phyloP scores from a whole-genome alignment of 2,113 vertebrate genomes.

The Dendrocopos noguchii region DNA sequence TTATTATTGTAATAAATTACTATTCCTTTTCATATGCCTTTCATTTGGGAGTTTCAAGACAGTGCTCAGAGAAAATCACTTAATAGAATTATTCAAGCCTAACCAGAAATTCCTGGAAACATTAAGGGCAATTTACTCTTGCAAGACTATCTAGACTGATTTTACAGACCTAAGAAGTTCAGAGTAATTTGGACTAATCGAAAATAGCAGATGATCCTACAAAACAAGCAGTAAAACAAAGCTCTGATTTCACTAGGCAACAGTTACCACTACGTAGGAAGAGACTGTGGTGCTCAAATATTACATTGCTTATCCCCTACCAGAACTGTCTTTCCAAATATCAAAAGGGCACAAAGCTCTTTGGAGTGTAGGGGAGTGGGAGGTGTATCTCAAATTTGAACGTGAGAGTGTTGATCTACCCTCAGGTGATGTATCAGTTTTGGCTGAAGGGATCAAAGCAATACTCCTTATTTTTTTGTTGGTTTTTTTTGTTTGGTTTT shows the following conservation, averaged over 20 bases:
- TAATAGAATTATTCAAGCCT: not conserved
- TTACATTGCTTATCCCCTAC: not conserved
- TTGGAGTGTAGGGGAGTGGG: not conserved
- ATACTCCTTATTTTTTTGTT: not conserved
- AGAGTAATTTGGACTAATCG: not conserved
- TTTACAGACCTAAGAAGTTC: conserved; percentile 4
- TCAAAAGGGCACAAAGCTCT: not conserved
- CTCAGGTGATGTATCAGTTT: not conserved
- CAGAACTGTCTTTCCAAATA: not conserved
- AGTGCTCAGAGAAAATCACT: not conserved
- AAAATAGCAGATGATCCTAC: not conserved
- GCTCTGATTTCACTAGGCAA: not conserved
- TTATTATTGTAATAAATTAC: not conserved
- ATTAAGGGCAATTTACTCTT: not conserved
- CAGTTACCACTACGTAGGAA: not conserved
- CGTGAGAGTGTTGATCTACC: not conserved
- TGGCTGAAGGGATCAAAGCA: conserved; percentile 4
- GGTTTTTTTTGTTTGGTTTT: not conserved
- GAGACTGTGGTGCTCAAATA: not conserved
- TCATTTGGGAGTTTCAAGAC: not conserved
- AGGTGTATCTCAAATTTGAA: not conserved
- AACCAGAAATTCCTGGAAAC: conserved; percentile 6
- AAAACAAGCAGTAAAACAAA: not conserved
- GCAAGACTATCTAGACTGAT: not conserved
- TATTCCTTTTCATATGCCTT: conserved; percentile 12